A percentile compares a stretch with the other conserved stretches of the same genome.
Evolutionary conservation across 2,797 vertebrate species (phyloP).

Genomic region (Microhierax caerulescens): DNA sequence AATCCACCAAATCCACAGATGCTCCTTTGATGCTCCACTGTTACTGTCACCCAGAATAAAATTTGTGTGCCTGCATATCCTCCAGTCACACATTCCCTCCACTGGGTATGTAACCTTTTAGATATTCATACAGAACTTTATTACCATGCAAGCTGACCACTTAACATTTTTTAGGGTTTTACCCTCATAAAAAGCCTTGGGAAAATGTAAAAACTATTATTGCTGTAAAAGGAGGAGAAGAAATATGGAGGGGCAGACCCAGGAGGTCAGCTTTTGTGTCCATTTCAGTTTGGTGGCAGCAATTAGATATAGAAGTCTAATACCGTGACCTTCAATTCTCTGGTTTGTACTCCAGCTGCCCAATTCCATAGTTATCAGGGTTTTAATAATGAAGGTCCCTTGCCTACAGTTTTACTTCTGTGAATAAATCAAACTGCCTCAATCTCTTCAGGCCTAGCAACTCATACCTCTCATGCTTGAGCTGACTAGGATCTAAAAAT

Average conservation of each 20-base stretch:
- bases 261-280: neutral
- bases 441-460: neutral
- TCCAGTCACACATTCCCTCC: neutral
- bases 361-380: neutral
- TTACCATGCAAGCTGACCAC: neutral
- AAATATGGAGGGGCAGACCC: neutral
- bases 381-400: neutral
- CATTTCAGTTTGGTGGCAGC: neutral
- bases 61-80: neutral
- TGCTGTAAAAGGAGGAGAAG: neutral
- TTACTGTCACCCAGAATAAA: neutral
- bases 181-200: neutral
- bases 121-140: neutral
- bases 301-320: neutral
- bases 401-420: neutral
- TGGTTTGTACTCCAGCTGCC: neutral
- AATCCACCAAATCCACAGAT: neutral
- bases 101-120: neutral
- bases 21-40: neutral
- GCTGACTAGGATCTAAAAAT: neutral
- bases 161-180: neutral
- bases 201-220: neutral
- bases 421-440: neutral
- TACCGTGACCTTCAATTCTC: neutral
- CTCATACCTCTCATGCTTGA: neutral